A percentile compares a stretch with the other conserved stretches of the same genome.
phyloP scores from a whole-genome alignment of 2,113 vertebrate genomes.

The Sander lucioperca region DNA sequence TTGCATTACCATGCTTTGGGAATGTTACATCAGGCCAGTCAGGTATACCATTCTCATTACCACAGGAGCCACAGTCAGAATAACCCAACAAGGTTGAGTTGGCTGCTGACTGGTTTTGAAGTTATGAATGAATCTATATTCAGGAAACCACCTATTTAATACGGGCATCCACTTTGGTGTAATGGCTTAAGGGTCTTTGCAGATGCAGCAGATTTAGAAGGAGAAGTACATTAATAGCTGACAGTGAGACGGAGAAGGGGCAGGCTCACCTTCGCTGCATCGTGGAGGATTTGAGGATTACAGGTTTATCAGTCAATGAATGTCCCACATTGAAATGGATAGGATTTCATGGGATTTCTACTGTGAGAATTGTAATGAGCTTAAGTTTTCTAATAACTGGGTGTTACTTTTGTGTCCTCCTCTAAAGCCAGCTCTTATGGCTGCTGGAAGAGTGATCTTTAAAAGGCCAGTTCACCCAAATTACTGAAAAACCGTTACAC shows the following conservation, averaged over 20 bases:
- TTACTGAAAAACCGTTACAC: background rate
- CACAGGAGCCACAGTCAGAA: slow-evolving; percentile 20
- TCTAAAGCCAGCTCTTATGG: background rate
- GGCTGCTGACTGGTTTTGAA: slow-evolving; percentile 54
- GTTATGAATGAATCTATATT: slow-evolving; percentile 68
- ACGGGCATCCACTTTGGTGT: slow-evolving; percentile 39
- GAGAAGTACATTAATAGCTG: slow-evolving; percentile 43
- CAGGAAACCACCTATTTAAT: slow-evolving; percentile 55
- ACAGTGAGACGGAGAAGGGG: slow-evolving; percentile 12
- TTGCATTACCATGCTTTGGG: background rate
- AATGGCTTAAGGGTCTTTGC: slow-evolving; percentile 52
- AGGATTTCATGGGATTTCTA: slow-evolving; percentile 38
- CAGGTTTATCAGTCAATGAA: slow-evolving; percentile 50
- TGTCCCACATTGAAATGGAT: slow-evolving; percentile 20
- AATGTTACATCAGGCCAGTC: slow-evolving; percentile 20
- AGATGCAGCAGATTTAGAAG: slow-evolving; percentile 56
- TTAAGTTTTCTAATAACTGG: slow-evolving; percentile 5
- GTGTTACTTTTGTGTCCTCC: background rate
- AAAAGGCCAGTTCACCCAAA: background rate
- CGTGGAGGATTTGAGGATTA: slow-evolving; percentile 44
- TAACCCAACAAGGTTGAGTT: slow-evolving; percentile 41
- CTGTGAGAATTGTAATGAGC: slow-evolving; percentile 25
- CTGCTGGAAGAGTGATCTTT: background rate
- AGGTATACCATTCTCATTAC: slow-evolving; percentile 45
- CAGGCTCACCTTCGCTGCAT: slow-evolving; percentile 20